Percentiles rank a stretch among this genome's conserved stretches.
Conservation (phyloP, 2,888 invertebrate genomes). For the Biston betularia region DNA sequence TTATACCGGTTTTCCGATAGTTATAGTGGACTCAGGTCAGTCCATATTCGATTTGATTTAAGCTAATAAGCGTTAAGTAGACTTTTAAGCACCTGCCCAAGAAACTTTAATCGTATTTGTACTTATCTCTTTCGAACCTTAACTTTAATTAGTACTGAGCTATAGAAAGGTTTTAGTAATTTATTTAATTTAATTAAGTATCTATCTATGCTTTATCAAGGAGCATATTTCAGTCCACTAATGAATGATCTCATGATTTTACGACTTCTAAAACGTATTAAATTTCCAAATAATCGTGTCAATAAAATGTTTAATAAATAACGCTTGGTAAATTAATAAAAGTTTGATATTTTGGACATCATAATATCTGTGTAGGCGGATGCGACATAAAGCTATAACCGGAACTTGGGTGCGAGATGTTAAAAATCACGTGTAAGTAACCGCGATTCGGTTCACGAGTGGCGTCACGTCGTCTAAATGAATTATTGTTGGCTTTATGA, state of each 20-base stretch:
- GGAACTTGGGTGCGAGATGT: slow-evolving; percentile 51
- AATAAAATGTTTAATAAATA: slow-evolving; percentile 29
- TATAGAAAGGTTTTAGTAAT: slow-evolving; percentile 29
- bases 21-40: slow-evolving; percentile 62
- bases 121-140: slow-evolving; percentile 25
- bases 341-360: slow-evolving; percentile 23
- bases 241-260: slow-evolving; percentile 32
- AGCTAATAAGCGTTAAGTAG: slow-evolving; percentile 61
- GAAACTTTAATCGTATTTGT: slow-evolving; percentile 32
- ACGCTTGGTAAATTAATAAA: slow-evolving; percentile 29
- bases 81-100: slow-evolving; percentile 38
- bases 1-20: slow-evolving; percentile 76
- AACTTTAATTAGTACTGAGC: slow-evolving; percentile 30
- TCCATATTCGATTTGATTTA: slow-evolving; percentile 64
- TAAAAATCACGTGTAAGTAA: slow-evolving; percentile 62
- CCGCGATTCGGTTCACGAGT: slow-evolving; percentile 80
- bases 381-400: slow-evolving; percentile 44
- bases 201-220: slow-evolving; percentile 3
- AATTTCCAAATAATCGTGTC: slow-evolving; percentile 25
- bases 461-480: slow-evolving; percentile 86
- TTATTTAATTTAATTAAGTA: slow-evolving; percentile 12
- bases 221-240: slow-evolving; percentile 16
- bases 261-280: slow-evolving; percentile 20
- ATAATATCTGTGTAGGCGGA: slow-evolving; percentile 26
- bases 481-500: slow-evolving; percentile 86